Evolutionary conservation across 1,140 invertebrate genomes (phyloP).

Genomic region (Helicoverpa armigera): DNA sequence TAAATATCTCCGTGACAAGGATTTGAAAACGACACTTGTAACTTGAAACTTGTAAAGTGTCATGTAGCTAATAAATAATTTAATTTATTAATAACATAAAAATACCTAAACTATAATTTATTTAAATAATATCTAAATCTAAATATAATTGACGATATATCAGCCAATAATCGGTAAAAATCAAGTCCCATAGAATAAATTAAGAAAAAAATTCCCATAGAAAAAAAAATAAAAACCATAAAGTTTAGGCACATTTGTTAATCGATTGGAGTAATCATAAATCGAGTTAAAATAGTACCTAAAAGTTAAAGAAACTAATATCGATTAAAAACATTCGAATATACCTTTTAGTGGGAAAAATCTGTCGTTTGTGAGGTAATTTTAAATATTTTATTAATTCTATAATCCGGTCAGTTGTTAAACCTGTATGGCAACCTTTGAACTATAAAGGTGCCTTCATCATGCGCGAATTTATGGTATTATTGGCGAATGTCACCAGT

Average conservation of each 20-base stretch:
- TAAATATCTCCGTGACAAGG: background rate
- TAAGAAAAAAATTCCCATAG: background rate
- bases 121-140: too few relatives aligned
- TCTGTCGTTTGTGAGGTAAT: conserved; percentile 55
- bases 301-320: conserved; percentile 7
- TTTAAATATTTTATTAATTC: conserved; percentile 57
- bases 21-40: background rate
- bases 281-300: conserved; percentile 30
- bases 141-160: too few relatives aligned
- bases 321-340: conserved; percentile 21
- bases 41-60: background rate
- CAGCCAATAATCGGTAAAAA: too few relatives aligned
- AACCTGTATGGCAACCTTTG: conserved; percentile 75
- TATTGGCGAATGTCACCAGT: background rate
- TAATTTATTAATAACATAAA: background rate
- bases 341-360: conserved; percentile 43
- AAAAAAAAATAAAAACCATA: background rate
- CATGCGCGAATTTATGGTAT: conserved; percentile 15
- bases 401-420: conserved; percentile 62
- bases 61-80: background rate
- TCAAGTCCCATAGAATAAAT: background rate
- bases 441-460: conserved; percentile 69
- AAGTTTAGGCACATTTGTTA: background rate
- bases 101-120: too few relatives aligned
- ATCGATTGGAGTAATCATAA: background rate